Percentiles rank a stretch among this genome's conserved stretches.
These are phyloP conservation scores for Oncorhynchus masou DNA, from an alignment of 2,113 vertebrate genomes.

Conservation along the genomic window DNA sequence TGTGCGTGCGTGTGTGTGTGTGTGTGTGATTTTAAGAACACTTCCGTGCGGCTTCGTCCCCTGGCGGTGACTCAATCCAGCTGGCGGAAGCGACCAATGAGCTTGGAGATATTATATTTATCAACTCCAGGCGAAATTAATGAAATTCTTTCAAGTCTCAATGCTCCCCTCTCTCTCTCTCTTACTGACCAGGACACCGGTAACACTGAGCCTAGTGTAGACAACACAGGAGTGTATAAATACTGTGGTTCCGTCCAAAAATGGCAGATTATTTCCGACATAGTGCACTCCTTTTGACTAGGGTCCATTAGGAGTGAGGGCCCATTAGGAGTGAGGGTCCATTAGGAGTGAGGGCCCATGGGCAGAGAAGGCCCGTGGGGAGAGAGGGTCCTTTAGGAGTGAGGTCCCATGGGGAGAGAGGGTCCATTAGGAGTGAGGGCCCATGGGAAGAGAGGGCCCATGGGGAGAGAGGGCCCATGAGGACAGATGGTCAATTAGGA, in stretches of 20 bases:
- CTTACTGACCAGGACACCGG: conserved; percentile 29
- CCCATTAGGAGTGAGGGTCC: too few relatives aligned
- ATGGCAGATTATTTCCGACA: too few relatives aligned
- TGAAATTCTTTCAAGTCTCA: conserved; percentile 52
- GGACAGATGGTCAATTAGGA: too few relatives aligned
- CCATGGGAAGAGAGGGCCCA: too few relatives aligned
- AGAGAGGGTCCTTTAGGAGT: too few relatives aligned
- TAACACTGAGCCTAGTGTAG: conserved; percentile 31
- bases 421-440: rapidly evolving
- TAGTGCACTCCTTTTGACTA: too few relatives aligned
- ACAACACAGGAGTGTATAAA: not conserved
- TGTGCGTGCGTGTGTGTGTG: too few relatives aligned
- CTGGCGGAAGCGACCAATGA: conserved; percentile 69
- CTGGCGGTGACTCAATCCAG: conserved; percentile 66
- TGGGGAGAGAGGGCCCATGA: too few relatives aligned
- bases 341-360: too few relatives aligned
- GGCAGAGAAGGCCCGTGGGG: too few relatives aligned
- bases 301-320: too few relatives aligned
- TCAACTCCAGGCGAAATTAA: conserved; percentile 67
- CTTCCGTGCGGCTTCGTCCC: conserved; percentile 65
- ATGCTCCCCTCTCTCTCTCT: not conserved
- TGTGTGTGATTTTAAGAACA: conserved; percentile 26
- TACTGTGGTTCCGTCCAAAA: not conserved
- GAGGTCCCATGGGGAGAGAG: too few relatives aligned
- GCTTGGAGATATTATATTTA: conserved; percentile 56